Base-by-base conservation (phyloP, 1,140 invertebrate species). In the Leucophenga varia region DNA sequence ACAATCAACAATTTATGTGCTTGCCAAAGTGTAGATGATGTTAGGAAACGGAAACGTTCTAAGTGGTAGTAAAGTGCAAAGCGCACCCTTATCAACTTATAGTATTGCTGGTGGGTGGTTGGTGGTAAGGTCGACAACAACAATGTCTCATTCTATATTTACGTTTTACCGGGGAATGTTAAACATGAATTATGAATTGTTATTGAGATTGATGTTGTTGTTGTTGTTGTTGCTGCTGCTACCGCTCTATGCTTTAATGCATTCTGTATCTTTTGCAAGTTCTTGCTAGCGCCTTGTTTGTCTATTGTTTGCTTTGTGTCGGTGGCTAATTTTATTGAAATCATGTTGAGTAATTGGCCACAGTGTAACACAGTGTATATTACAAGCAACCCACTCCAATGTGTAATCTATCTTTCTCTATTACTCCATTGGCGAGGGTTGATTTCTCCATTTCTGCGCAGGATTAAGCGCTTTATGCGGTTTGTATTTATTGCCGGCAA, bases 141-240 rank as follows among this genome's bases (percentile, higher is more conserved):
- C n/a, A n/a, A n/a, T n/a, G n/a, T n/a, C n/a, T n/a, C n/a, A n/a
- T n/a, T n/a, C n/a, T n/a, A n/a, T n/a, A n/a, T n/a, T n/a, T n/a
- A n/a, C n/a, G n/a, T n/a, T n/a, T n/a, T n/a, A n/a, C n/a, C n/a
- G n/a, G n/a, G n/a, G 57, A 60, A 64, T 69, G 68, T 72, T 72
- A 67, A 72, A 69, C 69, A 72, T 72, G 69, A 72, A 72, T 72
- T 72, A 72, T 72, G 69, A 72, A 72, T 69, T 72, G 64, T 72
- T 72, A 72, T 72, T 72, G 64, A 72, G 69, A 72, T 72, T 69
- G 69, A 72, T 72, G 61, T 56, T 58, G 53, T 54, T 61, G 53
- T 58, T 54, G 42, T 31, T 51, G 44, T 36, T 22, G 47, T 54
- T 48, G 47, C 35, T 55, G 37, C 20, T 58, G 37, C 32, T 50